Evolutionary conservation across 2,888 invertebrate species (phyloP).

Genomic region (Cacoxenus indagator): DNA sequence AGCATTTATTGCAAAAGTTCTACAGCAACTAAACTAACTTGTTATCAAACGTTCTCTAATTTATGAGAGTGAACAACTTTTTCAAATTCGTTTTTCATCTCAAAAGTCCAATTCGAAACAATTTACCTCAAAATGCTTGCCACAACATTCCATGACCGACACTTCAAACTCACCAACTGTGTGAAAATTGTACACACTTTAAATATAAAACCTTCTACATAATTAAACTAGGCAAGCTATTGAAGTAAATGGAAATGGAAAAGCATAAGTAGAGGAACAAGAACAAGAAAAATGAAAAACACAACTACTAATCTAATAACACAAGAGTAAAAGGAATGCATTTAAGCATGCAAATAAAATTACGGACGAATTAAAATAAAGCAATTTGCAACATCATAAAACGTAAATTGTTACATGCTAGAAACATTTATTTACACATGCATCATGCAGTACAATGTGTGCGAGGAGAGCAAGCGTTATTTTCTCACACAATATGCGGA

Average conservation of each 20-base stretch:
- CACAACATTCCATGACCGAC: too few relatives aligned
- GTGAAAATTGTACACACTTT: background rate
- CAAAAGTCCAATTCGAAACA: background rate
- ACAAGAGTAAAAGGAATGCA: background rate
- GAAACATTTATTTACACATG: background rate
- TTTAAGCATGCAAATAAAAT: background rate
- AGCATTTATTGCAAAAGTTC: too few relatives aligned
- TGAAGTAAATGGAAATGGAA: background rate
- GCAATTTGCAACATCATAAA: background rate
- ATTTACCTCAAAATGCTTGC: background rate
- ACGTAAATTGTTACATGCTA: background rate
- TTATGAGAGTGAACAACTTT: too few relatives aligned
- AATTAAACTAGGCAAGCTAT: background rate
- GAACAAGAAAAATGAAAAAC: background rate
- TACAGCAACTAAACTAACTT: too few relatives aligned
- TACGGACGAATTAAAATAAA: background rate
- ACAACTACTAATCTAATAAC: background rate
- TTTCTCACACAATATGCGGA: background rate
- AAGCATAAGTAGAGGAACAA: background rate
- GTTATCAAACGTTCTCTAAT: too few relatives aligned
- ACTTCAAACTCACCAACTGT: too few relatives aligned
- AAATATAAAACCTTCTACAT: background rate
- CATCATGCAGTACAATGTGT: too few relatives aligned
- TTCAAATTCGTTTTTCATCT: too few relatives aligned
- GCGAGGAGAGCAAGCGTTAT: background rate